A percentile compares a stretch with the other conserved stretches of the same genome.
These are phyloP conservation scores for Trypoxylus dichotomus DNA, from an alignment of 1,140 invertebrate species.

Conservation along the genomic window DNA sequence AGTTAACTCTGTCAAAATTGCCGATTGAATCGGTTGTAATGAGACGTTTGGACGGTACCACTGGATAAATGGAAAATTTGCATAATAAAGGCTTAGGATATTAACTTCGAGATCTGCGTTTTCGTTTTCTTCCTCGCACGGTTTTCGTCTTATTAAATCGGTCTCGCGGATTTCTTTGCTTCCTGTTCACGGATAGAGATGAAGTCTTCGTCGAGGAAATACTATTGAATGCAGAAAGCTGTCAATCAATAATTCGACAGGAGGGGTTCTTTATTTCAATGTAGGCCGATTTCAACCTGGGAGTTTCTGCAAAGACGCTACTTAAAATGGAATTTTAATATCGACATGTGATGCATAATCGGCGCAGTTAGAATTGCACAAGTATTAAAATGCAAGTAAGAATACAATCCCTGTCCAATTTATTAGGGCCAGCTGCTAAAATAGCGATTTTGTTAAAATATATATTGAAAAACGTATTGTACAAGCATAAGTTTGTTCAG, in stretches of 20 bases:
- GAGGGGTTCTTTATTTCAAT: too few species aligned
- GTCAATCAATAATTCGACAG: neutral
- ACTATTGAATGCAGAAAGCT: neutral
- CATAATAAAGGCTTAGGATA: constrained; percentile 3
- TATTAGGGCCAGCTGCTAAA: too few species aligned
- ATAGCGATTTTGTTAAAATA: too few species aligned
- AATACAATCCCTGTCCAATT: too few species aligned
- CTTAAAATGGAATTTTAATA: too few species aligned
- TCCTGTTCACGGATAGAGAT: neutral
- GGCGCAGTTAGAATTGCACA: too few species aligned
- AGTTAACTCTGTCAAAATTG: neutral
- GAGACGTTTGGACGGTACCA: neutral
- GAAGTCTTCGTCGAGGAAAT: neutral
- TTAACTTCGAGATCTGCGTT: constrained; percentile 1
- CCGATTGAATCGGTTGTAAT: constrained; percentile 1
- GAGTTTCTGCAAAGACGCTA: too few species aligned
- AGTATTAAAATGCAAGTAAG: too few species aligned
- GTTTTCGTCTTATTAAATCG: neutral
- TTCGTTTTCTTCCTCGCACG: neutral
- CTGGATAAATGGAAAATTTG: neutral
- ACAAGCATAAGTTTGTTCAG: too few species aligned
- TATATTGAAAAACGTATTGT: too few species aligned
- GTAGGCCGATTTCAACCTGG: too few species aligned
- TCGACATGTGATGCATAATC: too few species aligned
- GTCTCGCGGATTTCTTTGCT: neutral